Base-by-base conservation (phyloP, 2,888 invertebrate genomes). In the Sympetrum striolatum region DNA sequence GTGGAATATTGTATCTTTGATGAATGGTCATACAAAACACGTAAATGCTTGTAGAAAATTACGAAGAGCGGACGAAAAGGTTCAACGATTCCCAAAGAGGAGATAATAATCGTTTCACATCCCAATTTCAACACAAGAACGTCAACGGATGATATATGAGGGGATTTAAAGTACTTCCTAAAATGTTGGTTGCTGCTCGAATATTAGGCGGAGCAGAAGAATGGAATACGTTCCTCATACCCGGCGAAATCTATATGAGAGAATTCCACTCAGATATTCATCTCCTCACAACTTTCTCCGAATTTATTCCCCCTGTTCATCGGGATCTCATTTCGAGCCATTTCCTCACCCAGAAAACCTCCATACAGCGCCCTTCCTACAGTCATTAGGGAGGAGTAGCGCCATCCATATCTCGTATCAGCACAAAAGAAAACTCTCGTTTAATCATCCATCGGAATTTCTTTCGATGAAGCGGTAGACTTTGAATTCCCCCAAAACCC, bases 401-500 rank as follows among this genome's bases (percentile, higher is more conserved):
- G 31, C 14, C 73, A 25, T 25, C 82, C 82, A 8, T 35, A 35
- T 37, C 64, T 60, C 37, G 64, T 35, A 64, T 60, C 60, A 35
- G 86, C 60, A 37, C 35, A 37, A 60, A 82, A 82, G 58, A 60
- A 82, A 44, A 82, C 14, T 31, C 82, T 58, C 35, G 22, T 35
- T 82, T 82, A 58, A 82, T 82, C 82, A 82, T 82, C 53, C 82
- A 82, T 82, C 82, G 53, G 82, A 35, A 82, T 82, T 35, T 53
- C 82, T 82, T 53, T 58, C 82, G 53, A 82, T 31, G 53, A 58
- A 35, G 2, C 82, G 14, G 35, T 31, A 31, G 58, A 82, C 53
- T 35, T 58, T 31, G 53, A 35, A 22, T 22, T 35, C 15, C 31
- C 39, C 80, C 8, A 31, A 48, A 25, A 14, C 82, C 35, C 22